Conservation (phyloP, 2,113 vertebrate species). For the Tychaedon coryphoeus region DNA sequence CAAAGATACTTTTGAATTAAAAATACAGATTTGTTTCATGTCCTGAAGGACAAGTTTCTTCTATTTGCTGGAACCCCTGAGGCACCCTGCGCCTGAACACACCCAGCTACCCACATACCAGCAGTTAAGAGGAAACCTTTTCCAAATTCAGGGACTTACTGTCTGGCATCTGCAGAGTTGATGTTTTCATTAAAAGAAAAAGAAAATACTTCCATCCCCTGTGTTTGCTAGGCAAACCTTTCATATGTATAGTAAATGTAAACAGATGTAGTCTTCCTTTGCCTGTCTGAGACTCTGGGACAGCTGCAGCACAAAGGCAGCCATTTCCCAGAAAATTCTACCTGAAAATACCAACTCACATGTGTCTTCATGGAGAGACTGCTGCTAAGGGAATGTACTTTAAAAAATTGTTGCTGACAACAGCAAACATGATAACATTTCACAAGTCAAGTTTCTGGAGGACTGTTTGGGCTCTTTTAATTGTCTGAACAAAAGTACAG, state of each 20-base stretch:
- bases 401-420: not conserved
- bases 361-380: not conserved
- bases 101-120: not conserved
- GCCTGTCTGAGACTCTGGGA: not conserved
- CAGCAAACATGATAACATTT: not conserved
- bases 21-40: not conserved
- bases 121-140: not conserved
- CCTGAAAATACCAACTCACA: not conserved
- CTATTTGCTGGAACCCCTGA: not conserved
- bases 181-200: not conserved
- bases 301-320: not conserved
- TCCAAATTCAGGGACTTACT: not conserved
- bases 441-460: not conserved
- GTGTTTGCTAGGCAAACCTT: slow-evolving; percentile 8
- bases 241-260: not conserved
- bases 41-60: not conserved
- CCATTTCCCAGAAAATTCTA: not conserved
- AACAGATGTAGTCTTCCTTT: not conserved
- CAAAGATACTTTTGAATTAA: not conserved
- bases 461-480: not conserved
- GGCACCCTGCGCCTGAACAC: not conserved
- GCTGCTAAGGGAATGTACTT: not conserved
- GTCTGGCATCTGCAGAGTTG: not conserved
- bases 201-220: not conserved
- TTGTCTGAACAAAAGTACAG: not conserved